These are phyloP conservation scores for Sussaba pulchella DNA, from an alignment of 2,888 invertebrate genomes.

Conservation along the genomic window DNA sequence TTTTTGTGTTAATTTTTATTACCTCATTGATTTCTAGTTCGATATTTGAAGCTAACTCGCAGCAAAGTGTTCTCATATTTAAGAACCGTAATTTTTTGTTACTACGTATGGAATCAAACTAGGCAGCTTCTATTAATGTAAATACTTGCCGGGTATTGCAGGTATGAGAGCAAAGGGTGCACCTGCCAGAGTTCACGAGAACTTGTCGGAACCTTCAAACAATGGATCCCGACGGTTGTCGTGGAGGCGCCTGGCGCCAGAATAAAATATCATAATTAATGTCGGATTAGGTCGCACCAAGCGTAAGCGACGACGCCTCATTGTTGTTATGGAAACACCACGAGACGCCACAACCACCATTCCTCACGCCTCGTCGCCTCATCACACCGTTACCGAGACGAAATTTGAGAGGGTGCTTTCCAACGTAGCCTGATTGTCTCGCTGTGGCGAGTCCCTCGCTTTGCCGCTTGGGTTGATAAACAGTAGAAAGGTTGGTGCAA, in stretches of 20 bases:
- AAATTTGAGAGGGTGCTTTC: slow-evolving; percentile 69
- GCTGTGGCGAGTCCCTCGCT: slow-evolving; percentile 5
- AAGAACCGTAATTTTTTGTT: slow-evolving; percentile 4
- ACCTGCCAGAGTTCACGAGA: slow-evolving; percentile 73
- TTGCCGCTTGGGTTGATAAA: not conserved
- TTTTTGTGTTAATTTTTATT: not conserved
- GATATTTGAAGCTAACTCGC: not conserved
- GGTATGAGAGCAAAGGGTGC: slow-evolving; percentile 33
- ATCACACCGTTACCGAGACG: slow-evolving; percentile 68
- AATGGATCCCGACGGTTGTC: slow-evolving; percentile 71
- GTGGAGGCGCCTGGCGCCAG: slow-evolving; percentile 60
- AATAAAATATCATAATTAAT: slow-evolving; percentile 82
- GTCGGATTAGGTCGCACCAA: slow-evolving; percentile 70
- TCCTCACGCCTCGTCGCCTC: slow-evolving; percentile 73
- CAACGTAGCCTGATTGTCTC: slow-evolving; percentile 13
- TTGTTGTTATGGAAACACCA: slow-evolving; percentile 53
- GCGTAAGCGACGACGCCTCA: slow-evolving; percentile 48
- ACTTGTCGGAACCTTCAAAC: slow-evolving; percentile 67
- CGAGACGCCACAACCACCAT: slow-evolving; percentile 60
- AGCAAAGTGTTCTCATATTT: slow-evolving; percentile 14
- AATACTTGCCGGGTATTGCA: not conserved
- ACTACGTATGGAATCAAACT: slow-evolving; percentile 1
- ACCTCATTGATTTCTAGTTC: not conserved
- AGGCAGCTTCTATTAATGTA: slow-evolving; percentile 1
- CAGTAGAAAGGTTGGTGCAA: not conserved